Evolutionary conservation across 2,797 vertebrate species (phyloP), one percentile per base, ranked within the genome.

Genomic region (Silurus lanzhouensis): DNA sequence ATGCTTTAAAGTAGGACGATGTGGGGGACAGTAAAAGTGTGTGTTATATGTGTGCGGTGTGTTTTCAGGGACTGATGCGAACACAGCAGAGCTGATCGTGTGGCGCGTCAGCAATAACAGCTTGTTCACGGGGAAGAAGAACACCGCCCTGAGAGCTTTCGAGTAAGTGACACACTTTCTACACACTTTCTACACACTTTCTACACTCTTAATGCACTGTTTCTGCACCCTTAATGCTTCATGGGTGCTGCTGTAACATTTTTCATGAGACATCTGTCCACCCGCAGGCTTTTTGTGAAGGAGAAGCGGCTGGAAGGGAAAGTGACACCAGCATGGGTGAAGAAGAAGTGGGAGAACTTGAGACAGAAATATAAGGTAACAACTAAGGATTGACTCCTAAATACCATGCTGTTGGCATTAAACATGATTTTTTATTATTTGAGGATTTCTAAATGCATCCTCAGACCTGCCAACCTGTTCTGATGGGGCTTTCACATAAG

Each of bases 321-420:
- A 58, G 89, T 89, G 63, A 85, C 88, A 0, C 86, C 88, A 60
- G 79, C 86, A n/a, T 90, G 87, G 85, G 86, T 90, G 61, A 87
- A 88, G 38, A 90, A 90, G 83, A 90, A 90, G 52, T 90, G 89
- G 88, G 89, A 89, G 64, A 90, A 90, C 60, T 76, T 90, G 3
- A 87, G 86, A 70, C 89, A 90, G 80, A 90, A 90, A 83, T 90
- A 90, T 82, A 88, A 89, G 89, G 89, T 89, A 83, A 87, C 13
- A 55, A 12, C 8, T 13, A 0, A 31, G 75, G 6, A 0, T 3
- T 20, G 9, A 5, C 3, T 38, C 0, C 55, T 55, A 15, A 5
- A 27, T 27, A 8, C 10, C 48, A 52, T 52, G 48, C 6, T 52
- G 48, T 52, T 52, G 1, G 48, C 48, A 4, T 52, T 38, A 38